These are phyloP conservation scores for Cebus imitator DNA, from an alignment of 2,113 vertebrate species.

Conservation along the genomic window DNA sequence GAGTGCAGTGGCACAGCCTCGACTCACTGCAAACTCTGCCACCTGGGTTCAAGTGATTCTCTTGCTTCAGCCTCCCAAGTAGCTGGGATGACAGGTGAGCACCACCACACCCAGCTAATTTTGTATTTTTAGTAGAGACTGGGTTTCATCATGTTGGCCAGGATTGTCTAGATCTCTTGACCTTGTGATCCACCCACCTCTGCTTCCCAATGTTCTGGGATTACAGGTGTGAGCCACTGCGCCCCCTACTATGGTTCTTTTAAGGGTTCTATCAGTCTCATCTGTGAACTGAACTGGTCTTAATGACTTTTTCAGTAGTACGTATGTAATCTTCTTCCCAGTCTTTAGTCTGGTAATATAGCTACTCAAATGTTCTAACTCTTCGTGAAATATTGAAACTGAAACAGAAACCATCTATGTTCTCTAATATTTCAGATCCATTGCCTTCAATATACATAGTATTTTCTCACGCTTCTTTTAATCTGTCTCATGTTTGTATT, in stretches of 20 bases:
- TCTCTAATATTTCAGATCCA: neutral
- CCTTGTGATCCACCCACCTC: too few species aligned
- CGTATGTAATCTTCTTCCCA: neutral
- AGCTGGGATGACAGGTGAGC: too few species aligned
- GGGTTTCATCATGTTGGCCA: too few species aligned
- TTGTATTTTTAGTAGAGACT: too few species aligned
- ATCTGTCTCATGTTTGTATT: neutral
- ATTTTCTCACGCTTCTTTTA: neutral
- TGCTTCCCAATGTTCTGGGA: too few species aligned
- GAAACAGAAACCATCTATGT: neutral
- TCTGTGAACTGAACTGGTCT: neutral
- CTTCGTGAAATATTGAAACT: neutral
- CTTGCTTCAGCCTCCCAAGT: too few species aligned
- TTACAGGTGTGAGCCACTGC: too few species aligned
- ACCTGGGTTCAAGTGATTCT: too few species aligned
- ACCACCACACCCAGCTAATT: too few species aligned
- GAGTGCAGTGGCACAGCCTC: too few species aligned
- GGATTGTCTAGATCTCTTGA: too few species aligned
- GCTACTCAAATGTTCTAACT: neutral
- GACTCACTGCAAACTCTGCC: too few species aligned
- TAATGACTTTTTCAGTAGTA: neutral
- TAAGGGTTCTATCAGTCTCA: neutral
- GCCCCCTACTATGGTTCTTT: neutral
- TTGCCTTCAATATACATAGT: neutral
- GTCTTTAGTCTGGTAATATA: neutral